A percentile compares a stretch with the other conserved stretches of the same genome.
Evolutionary conservation across 2,797 vertebrate species (phyloP).

Genomic region (Pipistrellus pipistrellus): DNA sequence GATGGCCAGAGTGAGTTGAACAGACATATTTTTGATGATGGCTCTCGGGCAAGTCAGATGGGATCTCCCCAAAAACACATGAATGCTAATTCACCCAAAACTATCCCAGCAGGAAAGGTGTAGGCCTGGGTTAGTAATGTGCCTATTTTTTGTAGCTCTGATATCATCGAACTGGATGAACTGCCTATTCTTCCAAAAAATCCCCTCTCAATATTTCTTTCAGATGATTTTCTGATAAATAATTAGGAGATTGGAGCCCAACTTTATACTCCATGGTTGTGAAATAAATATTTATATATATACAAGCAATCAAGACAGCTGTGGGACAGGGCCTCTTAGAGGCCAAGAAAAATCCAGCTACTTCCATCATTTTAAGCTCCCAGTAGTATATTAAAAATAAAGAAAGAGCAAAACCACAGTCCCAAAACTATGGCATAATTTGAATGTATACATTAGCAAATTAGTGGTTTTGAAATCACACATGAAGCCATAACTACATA

Average conservation of each 20-base stretch:
- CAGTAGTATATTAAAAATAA: neutral
- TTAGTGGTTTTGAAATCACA: neutral
- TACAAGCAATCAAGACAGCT: neutral
- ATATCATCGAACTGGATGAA: neutral
- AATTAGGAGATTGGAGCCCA: neutral
- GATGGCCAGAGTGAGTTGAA: neutral
- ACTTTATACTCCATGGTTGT: neutral
- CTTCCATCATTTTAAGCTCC: neutral
- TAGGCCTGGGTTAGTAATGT: too few species aligned
- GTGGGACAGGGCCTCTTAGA: neutral
- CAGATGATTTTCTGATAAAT: neutral
- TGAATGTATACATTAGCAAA: neutral
- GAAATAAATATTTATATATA: neutral
- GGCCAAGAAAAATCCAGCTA: neutral
- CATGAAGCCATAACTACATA: neutral
- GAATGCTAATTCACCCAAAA: neutral
- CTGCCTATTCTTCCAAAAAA: neutral
- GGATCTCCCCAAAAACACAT: neutral
- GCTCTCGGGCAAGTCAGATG: neutral
- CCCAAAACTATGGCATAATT: neutral
- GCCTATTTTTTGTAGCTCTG: neutral
- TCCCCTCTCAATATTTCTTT: neutral
- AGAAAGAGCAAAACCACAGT: neutral
- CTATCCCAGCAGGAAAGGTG: neutral
- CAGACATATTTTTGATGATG: neutral